A percentile compares a stretch with the other conserved stretches of the same genome.
These are phyloP conservation scores for Electrona antarctica DNA, from an alignment of 2,113 vertebrate species.

Conservation along the genomic window DNA sequence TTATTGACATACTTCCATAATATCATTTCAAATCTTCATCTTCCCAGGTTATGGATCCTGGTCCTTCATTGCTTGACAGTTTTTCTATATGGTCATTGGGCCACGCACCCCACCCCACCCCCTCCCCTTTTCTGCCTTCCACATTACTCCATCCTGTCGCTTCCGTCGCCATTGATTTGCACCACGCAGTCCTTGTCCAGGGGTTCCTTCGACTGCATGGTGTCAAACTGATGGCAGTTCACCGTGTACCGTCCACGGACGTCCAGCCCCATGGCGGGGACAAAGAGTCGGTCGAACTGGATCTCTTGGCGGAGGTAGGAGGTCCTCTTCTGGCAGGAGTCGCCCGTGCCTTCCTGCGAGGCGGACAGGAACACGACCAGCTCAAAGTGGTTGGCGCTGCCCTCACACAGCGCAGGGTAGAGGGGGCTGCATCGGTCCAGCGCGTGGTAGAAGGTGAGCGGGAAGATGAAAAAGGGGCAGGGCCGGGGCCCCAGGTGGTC, in stretches of 20 bases:
- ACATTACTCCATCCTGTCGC: conserved; percentile 71
- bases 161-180: conserved; percentile 88
- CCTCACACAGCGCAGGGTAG: conserved; percentile 82
- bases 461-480: conserved; percentile 93
- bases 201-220: conserved; percentile 79
- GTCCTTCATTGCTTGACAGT: background rate
- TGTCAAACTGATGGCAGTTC: conserved; percentile 91
- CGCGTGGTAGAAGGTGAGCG: conserved; percentile 89
- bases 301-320: conserved; percentile 95
- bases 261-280: conserved; percentile 79
- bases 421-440: conserved; percentile 88
- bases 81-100: background rate
- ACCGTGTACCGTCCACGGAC: conserved; percentile 86
- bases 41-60: background rate
- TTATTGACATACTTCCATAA: background rate
- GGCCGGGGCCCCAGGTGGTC: conserved; percentile 82
- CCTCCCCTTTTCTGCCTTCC: background rate
- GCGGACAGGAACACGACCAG: conserved; percentile 93
- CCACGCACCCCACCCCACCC: background rate
- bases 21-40: background rate
- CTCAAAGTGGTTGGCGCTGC: conserved; percentile 84
- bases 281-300: conserved; percentile 84
- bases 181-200: conserved; percentile 89
- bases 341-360: conserved; percentile 91
- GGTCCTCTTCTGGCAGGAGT: conserved; percentile 92